Percentiles rank a stretch among this genome's conserved stretches.
phyloP scores from a whole-genome alignment of 2,888 invertebrate species.

The Horisme vitalbata region DNA sequence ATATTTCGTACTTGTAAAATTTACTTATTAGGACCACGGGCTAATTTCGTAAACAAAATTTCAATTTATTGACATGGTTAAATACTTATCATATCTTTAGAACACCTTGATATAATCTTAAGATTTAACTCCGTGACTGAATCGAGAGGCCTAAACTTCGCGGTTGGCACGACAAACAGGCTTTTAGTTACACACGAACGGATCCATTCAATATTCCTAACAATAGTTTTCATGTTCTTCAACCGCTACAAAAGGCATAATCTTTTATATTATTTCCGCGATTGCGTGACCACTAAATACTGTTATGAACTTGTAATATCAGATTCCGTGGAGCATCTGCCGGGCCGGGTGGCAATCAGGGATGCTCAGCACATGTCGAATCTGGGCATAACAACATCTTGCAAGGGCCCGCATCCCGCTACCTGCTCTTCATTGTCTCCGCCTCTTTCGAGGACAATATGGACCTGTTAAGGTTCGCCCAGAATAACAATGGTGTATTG shows the following conservation, averaged over 20 bases:
- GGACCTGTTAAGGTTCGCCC: conserved; percentile 69
- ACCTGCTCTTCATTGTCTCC: conserved; percentile 70
- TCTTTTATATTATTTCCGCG: conserved; percentile 35
- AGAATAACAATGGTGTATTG: conserved; percentile 59
- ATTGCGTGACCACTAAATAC: conserved; percentile 24
- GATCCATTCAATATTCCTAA: conserved; percentile 45
- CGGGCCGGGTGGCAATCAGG: conserved; percentile 59
- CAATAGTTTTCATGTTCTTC: conserved; percentile 45
- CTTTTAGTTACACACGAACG: conserved; percentile 63
- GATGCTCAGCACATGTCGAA: conserved; percentile 64
- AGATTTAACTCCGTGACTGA: conserved; percentile 48
- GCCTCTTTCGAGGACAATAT: conserved; percentile 51
- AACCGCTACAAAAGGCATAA: conserved; percentile 28
- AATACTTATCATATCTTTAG: conserved; percentile 14
- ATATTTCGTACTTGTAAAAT: no score
- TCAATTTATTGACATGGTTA: not conserved
- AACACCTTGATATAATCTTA: conserved; percentile 39
- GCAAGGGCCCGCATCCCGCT: conserved; percentile 67
- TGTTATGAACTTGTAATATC: conserved; percentile 33
- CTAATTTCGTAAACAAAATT: no score
- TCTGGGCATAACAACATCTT: conserved; percentile 45
- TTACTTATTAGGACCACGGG: no score
- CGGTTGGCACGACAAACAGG: conserved; percentile 57
- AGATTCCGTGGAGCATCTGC: conserved; percentile 55
- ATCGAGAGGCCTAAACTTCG: conserved; percentile 43